Evolutionary conservation across 2,888 invertebrate species (phyloP), one percentile per base, ranked within the genome.

Genomic region (Polietes domitor): DNA sequence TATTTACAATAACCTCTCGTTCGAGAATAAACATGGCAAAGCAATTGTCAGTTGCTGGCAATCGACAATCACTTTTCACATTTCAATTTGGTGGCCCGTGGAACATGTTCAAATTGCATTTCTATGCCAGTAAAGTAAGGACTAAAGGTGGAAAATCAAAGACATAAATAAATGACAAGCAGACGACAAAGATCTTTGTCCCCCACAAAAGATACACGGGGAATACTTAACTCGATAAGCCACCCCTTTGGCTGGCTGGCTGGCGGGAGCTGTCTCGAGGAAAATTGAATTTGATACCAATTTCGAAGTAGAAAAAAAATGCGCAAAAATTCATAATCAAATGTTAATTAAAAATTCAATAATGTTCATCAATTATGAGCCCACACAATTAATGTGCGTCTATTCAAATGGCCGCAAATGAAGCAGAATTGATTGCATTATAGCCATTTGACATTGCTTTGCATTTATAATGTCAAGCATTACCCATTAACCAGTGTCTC

Each of bases 381-480:
- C 81, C 76, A 84, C 68, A 84, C 76, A 84, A 81, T 84, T 79
- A 84, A 84, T 79, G 76, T 68, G 24, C 37, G 74, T 79, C 79
- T 55, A n/a, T 81, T 75, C 65, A 76, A 84, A 80, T 72, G 80
- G 77, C 74, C 77, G 41, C 68, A 81, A 81, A 81, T 81, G 81
- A 84, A 84, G 81, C 78, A 50, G 75, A 84, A 84, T 79, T 84
- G 81, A 84, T 84, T 84, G 68, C 72, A 81, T 84, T 84, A 84
- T 82, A 58, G 37, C 32, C 43, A 43, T 43, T 68, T 68, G 68
- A 68, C 68, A 68, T 68, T 68, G 24, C 43, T 41, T 43, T 68
- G 68, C 21, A 68, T 68, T 68, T 68, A 24, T 68, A 43, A 65
- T 65, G 12, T 26, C 1, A 17, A 65, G 37, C 2, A 43, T 24